Percentiles rank a stretch among this genome's conserved stretches.
These are phyloP conservation scores for Brevipalpus yothersi DNA, from an alignment of 1,140 invertebrate genomes.

Conservation along the genomic window DNA sequence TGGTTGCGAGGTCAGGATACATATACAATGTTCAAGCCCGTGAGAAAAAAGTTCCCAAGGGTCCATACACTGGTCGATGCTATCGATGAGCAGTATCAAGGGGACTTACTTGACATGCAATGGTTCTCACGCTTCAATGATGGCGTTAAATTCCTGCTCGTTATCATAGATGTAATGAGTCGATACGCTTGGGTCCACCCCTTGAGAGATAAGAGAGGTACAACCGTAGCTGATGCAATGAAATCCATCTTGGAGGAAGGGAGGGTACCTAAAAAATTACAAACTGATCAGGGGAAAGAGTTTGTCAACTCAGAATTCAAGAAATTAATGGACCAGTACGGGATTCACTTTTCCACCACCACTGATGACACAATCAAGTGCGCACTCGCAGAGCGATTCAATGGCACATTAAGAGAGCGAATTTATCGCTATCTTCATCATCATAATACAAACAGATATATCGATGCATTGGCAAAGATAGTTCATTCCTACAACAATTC, in stretches of 20 bases:
- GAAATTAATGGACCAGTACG: constrained; percentile 15
- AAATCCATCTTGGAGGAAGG: too few relatives aligned
- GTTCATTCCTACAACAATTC: constrained; percentile 21
- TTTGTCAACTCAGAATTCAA: constrained; percentile 13
- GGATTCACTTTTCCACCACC: constrained; percentile 22
- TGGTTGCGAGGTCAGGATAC: constrained; percentile 12
- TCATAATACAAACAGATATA: constrained; percentile 19
- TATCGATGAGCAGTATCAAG: constrained; percentile 13
- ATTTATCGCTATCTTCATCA: constrained; percentile 22
- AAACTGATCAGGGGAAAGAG: constrained; percentile 6
- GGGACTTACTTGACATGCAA: constrained; percentile 13
- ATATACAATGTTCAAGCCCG: constrained; percentile 13
- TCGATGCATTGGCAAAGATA: constrained; percentile 18
- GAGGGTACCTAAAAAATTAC: not conserved
- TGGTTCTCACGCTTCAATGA: constrained; percentile 9
- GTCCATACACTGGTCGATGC: constrained; percentile 5
- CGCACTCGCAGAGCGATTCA: constrained; percentile 22
- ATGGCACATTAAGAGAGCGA: constrained; percentile 22
- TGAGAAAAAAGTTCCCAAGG: constrained; percentile 12
- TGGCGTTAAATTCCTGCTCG: constrained; percentile 12
- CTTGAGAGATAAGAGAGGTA: constrained; percentile 10
- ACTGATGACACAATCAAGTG: constrained; percentile 21
- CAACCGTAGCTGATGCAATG: constrained; percentile 3
- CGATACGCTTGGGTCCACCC: constrained; percentile 13
- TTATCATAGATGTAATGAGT: constrained; percentile 13